A percentile compares a stretch with the other conserved stretches of the same genome.
phyloP scores from a whole-genome alignment of 2,888 invertebrate genomes.

The Scaptomyza caliginosa region DNA sequence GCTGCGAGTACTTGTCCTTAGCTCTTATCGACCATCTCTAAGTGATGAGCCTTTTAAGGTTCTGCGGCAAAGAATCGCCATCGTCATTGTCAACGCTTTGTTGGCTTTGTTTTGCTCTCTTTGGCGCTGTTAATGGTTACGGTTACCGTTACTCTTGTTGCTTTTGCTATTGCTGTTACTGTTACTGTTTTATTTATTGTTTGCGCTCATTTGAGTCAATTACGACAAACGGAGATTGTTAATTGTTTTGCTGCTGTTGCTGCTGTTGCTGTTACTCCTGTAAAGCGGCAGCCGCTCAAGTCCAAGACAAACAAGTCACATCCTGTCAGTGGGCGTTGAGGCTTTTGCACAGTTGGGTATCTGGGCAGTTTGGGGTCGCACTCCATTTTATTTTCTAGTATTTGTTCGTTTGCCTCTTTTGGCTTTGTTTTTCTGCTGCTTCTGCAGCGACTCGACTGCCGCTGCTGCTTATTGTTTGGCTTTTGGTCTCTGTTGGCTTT shows the following conservation, averaged over 20 bases:
- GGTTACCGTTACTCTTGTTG: constrained; percentile 14
- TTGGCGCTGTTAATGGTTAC: constrained; percentile 27
- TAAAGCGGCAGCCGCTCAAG: constrained; percentile 49
- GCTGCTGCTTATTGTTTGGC: constrained; percentile 60
- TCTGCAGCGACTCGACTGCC: constrained; percentile 22
- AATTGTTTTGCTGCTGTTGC: constrained; percentile 74
- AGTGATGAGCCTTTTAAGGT: constrained; percentile 10
- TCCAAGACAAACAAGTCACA: constrained; percentile 69
- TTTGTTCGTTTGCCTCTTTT: constrained; percentile 56
- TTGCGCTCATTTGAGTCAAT: constrained; percentile 82
- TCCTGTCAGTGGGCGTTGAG: constrained; percentile 39
- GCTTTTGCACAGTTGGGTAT: too few species aligned
- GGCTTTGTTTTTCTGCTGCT: constrained; percentile 38
- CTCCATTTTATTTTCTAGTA: constrained; percentile 59
- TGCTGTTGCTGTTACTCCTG: constrained; percentile 16
- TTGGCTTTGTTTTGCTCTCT: constrained; percentile 53
- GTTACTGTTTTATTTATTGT: constrained; percentile 76
- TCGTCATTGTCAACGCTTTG: constrained; percentile 48
- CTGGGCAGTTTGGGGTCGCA: constrained; percentile 10
- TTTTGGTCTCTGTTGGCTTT: constrained; percentile 64
- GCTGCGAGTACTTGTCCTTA: too few species aligned
- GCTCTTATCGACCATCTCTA: constrained; percentile 29
- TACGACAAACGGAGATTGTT: constrained; percentile 79
- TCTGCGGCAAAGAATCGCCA: constrained; percentile 14
- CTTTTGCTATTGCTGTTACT: constrained; percentile 19